phyloP scores from a whole-genome alignment of 2,797 vertebrate species.

The Sardinella longiceps region DNA sequence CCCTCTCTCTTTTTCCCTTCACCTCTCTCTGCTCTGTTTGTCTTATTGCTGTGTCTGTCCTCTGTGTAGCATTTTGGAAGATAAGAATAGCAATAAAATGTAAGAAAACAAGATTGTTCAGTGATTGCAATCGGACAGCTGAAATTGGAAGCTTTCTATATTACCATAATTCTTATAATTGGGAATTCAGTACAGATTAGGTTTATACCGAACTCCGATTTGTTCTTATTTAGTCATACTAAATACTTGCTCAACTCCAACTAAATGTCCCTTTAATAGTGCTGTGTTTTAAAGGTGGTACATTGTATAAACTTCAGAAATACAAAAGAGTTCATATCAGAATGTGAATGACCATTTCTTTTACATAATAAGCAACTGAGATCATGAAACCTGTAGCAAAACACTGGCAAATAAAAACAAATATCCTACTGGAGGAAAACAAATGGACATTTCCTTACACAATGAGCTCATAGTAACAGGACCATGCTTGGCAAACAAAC shows the following conservation, averaged over 20 bases:
- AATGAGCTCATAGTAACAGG: conserved; percentile 13
- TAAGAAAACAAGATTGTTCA: not conserved
- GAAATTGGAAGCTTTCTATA: not conserved
- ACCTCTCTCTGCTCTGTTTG: not conserved
- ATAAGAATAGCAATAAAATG: conserved; percentile 14
- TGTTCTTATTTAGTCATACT: not conserved
- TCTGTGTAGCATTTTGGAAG: conserved; percentile 17
- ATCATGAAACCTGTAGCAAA: not conserved
- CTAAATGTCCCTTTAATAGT: not conserved
- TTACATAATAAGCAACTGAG: not conserved
- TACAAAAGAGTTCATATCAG: not conserved
- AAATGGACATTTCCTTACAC: not conserved
- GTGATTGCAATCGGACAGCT: not conserved
- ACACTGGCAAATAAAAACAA: not conserved
- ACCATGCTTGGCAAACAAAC: conserved; percentile 32
- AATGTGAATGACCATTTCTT: not conserved
- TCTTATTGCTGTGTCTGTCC: not conserved
- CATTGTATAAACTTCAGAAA: not conserved
- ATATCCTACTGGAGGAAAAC: not conserved
- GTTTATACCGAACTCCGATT: not conserved
- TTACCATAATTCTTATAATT: not conserved
- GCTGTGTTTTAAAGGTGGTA: not conserved
- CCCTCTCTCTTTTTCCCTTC: not conserved
- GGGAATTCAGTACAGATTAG: not conserved
- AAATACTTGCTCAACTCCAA: not conserved